Percentiles rank a stretch among this genome's conserved stretches.
Evolutionary conservation across 2,888 invertebrate genomes (phyloP).

Genomic region (Onchidella celtica): DNA sequence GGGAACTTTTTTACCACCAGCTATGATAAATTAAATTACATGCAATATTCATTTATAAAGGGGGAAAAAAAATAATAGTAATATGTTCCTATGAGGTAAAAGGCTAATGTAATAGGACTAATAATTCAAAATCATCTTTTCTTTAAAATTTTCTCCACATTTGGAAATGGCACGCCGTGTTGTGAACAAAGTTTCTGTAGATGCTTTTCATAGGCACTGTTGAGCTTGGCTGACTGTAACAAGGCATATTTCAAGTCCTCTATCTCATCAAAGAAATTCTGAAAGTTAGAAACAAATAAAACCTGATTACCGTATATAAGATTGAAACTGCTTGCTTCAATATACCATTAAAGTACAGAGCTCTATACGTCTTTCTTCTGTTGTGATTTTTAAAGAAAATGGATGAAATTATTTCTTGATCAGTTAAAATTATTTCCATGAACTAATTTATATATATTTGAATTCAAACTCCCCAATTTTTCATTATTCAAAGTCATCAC

Average conservation of each 20-base stretch:
- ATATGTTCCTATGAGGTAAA: background rate
- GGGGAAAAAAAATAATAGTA: background rate
- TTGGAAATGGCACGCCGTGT: constrained; percentile 70
- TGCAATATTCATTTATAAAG: background rate
- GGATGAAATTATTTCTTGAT: no score
- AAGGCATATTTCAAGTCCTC: constrained; percentile 75
- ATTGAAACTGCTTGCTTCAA: no score
- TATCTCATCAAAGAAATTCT: constrained; percentile 77
- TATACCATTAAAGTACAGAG: no score
- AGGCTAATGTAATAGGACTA: background rate
- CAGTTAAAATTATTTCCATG: no score
- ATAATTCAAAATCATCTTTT: constrained; percentile 2
- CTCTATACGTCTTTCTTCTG: no score
- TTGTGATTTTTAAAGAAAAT: no score
- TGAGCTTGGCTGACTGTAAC: constrained; percentile 71
- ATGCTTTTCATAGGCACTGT: constrained; percentile 71
- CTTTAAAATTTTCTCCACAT: constrained; percentile 58
- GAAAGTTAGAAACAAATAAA: constrained; percentile 54
- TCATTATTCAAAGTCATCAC: no score
- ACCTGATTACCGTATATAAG: no score
- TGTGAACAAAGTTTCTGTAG: constrained; percentile 68
- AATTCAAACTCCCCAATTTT: no score
- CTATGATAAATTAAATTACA: no score
- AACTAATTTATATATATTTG: no score
- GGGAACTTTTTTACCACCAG: no score